phyloP scores from a whole-genome alignment of 2,797 vertebrate species.

The Protosalanx chinensis region DNA sequence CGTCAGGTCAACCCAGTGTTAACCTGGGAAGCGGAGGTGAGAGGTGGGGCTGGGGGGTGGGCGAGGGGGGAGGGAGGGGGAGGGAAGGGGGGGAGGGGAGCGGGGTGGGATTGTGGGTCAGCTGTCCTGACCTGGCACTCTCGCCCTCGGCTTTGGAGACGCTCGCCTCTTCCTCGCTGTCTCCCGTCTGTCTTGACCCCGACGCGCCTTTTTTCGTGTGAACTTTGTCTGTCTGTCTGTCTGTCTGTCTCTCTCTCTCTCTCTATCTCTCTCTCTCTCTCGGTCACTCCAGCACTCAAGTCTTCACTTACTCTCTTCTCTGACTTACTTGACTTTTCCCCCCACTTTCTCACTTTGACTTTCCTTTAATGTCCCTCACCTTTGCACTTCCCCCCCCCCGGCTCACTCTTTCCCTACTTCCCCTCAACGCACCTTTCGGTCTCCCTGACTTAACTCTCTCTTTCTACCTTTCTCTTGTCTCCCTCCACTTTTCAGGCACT shows the following conservation, averaged over 20 bases:
- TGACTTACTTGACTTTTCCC: background rate
- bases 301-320: slow-evolving; percentile 17
- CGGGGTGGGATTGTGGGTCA: slow-evolving; percentile 29
- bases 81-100: slow-evolving; percentile 15
- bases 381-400: background rate
- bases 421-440: slow-evolving; percentile 5
- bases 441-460: slow-evolving; percentile 1
- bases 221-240: slow-evolving; percentile 11
- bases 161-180: slow-evolving; percentile 6
- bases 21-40: slow-evolving; percentile 34
- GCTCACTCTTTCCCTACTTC: slow-evolving; percentile 18
- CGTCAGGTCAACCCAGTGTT: slow-evolving; percentile 62
- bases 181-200: slow-evolving; percentile 13
- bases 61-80: background rate
- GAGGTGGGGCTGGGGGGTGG: slow-evolving; percentile 13
- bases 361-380: background rate
- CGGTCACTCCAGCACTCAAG: background rate
- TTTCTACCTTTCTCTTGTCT: slow-evolving; percentile 6
- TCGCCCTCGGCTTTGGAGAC: slow-evolving; percentile 5
- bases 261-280: background rate
- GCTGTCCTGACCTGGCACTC: slow-evolving; percentile 36
- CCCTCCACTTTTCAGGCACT: slow-evolving; percentile 46
- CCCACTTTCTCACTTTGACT: slow-evolving; percentile 10
- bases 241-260: too few relatives aligned
- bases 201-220: background rate